A percentile compares a stretch with the other conserved stretches of the same genome.
Conservation (phyloP, 1,140 invertebrate genomes). For the Anoplolepis gracilipes region DNA sequence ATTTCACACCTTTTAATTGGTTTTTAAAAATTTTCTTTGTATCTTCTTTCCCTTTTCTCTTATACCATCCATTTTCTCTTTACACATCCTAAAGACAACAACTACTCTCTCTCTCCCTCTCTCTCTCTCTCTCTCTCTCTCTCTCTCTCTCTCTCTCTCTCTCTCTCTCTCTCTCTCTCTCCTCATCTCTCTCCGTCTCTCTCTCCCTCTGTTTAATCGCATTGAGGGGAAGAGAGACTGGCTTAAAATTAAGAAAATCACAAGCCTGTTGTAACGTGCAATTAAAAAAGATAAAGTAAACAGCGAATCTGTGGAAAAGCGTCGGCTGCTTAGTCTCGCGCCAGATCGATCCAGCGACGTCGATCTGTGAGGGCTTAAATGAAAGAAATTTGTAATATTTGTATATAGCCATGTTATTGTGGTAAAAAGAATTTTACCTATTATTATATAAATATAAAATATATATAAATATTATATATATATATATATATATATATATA, state of each 20-base stretch:
- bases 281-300: conserved; percentile 38
- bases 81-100: conserved; percentile 10
- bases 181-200: conserved; percentile 15
- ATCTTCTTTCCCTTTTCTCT: background rate
- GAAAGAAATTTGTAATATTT: conserved; percentile 73
- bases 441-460: conserved; percentile 70
- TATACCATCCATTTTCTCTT: background rate
- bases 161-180: background rate
- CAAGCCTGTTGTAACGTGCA: conserved; percentile 35
- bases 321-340: conserved; percentile 34
- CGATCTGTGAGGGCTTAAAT: conserved; percentile 47
- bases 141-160: conserved; percentile 30
- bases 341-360: conserved; percentile 33
- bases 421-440: conserved; percentile 69
- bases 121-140: background rate
- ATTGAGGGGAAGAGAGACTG: conserved; percentile 51
- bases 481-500: conserved; percentile 52
- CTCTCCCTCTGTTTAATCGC: conserved; percentile 32
- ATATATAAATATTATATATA: conserved; percentile 62
- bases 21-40: background rate
- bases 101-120: conserved; percentile 1
- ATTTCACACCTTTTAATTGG: background rate
- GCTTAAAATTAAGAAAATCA: conserved; percentile 28
- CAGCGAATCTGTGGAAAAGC: conserved; percentile 2
- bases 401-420: conserved; percentile 73